Conservation (phyloP, 2,888 invertebrate species). For the Falcaria lacertinaria region DNA sequence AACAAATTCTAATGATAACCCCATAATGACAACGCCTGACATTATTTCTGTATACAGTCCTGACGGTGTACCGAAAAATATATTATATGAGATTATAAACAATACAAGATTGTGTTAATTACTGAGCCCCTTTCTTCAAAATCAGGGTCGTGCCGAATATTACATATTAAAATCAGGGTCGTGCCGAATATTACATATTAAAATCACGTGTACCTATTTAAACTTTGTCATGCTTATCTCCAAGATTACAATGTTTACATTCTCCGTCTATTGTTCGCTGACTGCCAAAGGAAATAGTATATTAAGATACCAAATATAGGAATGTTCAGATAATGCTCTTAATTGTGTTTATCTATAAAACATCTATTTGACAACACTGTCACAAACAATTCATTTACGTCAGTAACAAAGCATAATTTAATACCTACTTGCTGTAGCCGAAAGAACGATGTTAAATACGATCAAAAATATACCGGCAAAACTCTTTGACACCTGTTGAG, state of each 20-base stretch:
- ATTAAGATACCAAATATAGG: constrained; percentile 14
- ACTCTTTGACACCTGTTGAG: too few relatives aligned
- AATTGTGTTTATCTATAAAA: not conserved
- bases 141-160: constrained; percentile 34
- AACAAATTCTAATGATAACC: too few relatives aligned
- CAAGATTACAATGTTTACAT: constrained; percentile 63
- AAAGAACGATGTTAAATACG: too few relatives aligned
- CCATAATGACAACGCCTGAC: too few relatives aligned
- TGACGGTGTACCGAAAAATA: too few relatives aligned
- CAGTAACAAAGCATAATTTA: too few relatives aligned
- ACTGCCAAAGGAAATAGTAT: constrained; percentile 32
- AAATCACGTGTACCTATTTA: constrained; percentile 31
- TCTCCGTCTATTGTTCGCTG: constrained; percentile 47
- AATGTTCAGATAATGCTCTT: not conserved
- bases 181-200: constrained; percentile 34
- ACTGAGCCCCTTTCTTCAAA: constrained; percentile 8
- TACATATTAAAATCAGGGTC: constrained; percentile 37
- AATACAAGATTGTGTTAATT: not conserved
- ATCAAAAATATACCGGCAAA: too few relatives aligned
- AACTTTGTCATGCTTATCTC: constrained; percentile 42
- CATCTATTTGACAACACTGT: not conserved
- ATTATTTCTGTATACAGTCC: too few relatives aligned
- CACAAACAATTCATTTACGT: too few relatives aligned
- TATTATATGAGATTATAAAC: too few relatives aligned
- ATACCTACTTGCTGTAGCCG: too few relatives aligned